phyloP scores from a whole-genome alignment of 2,113 vertebrate species.

The Thryonomys swinderianus region DNA sequence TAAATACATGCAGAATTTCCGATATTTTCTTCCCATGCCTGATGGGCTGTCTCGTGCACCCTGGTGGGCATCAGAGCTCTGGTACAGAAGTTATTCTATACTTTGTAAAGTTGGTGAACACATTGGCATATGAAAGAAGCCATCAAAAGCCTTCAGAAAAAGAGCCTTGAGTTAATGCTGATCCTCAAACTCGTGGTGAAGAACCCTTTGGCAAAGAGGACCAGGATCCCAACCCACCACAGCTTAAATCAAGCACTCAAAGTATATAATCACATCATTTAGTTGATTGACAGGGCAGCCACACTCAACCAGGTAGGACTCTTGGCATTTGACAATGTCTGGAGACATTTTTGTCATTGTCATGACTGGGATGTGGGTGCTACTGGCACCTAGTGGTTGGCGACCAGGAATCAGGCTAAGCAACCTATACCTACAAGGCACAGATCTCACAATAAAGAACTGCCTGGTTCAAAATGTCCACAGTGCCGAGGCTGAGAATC shows the following conservation, averaged over 20 bases:
- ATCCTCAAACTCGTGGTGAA: background rate
- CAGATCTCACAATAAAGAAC: background rate
- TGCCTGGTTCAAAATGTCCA: background rate
- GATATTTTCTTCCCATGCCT: no score
- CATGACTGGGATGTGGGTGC: background rate
- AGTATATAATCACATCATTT: background rate
- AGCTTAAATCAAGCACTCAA: background rate
- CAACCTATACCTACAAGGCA: background rate
- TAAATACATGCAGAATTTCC: no score
- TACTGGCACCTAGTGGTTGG: background rate
- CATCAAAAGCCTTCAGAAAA: background rate
- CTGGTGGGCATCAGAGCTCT: no score
- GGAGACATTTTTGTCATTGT: background rate
- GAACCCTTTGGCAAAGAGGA: background rate
- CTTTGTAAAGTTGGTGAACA: background rate
- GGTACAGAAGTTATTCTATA: no score
- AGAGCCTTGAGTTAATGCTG: background rate
- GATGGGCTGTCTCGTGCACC: no score
- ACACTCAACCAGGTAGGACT: background rate
- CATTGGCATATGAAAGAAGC: background rate
- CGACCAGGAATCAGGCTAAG: background rate
- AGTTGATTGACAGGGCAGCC: background rate
- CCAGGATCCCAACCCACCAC: background rate
- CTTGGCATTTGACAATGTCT: background rate
- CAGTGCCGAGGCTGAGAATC: background rate